These are phyloP conservation scores for Cotesia glomerata DNA, from an alignment of 1,140 invertebrate genomes.

Conservation along the genomic window DNA sequence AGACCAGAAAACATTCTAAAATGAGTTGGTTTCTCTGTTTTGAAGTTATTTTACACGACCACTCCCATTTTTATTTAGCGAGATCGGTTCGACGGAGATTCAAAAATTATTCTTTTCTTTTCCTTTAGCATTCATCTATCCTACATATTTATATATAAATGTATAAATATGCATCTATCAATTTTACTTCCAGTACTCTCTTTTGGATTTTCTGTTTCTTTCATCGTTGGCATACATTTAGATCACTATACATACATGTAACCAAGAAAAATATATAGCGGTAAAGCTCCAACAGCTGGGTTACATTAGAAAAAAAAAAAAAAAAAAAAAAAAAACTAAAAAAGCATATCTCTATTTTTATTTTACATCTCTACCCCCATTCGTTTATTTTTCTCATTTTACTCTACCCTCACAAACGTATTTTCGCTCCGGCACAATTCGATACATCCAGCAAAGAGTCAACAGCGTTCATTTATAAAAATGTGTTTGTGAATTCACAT, in stretches of 20 bases:
- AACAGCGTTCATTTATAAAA: neutral
- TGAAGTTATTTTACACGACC: neutral
- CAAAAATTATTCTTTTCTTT: no score
- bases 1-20: neutral
- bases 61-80: slow-evolving; percentile 3
- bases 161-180: no score
- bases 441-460: neutral
- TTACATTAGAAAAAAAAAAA: slow-evolving; percentile 25
- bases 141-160: no score
- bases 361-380: neutral
- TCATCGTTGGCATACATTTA: neutral
- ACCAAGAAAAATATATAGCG: neutral
- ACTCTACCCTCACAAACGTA: neutral
- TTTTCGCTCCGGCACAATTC: neutral
- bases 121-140: no score
- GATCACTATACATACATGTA: neutral
- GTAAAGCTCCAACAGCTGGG: slow-evolving; percentile 2
- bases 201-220: neutral
- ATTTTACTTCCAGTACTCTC: neutral
- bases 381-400: neutral
- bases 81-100: neutral
- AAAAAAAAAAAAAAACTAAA: neutral
- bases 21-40: neutral
- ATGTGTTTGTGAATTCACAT: neutral
- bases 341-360: neutral